Conservation (phyloP, 1,140 invertebrate genomes). For the Lasioglossum baleicum region DNA sequence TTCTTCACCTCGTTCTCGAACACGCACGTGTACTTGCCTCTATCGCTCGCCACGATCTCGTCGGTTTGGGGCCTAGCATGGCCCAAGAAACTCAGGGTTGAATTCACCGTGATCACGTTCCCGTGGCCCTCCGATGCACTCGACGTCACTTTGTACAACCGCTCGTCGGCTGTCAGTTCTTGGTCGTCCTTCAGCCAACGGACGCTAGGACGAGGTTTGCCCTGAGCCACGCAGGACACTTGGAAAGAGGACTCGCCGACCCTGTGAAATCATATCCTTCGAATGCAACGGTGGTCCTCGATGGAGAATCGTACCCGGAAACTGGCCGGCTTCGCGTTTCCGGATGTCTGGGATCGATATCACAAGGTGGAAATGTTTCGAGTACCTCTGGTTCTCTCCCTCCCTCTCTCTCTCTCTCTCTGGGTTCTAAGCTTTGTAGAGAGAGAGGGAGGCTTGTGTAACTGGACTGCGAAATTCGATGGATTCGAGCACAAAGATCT, state of each 20-base stretch:
- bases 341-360: too few relatives aligned
- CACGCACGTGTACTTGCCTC: constrained; percentile 92
- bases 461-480: too few relatives aligned
- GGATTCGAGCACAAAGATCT: too few relatives aligned
- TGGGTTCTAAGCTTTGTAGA: too few relatives aligned
- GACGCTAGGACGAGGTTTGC: constrained; percentile 91
- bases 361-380: too few relatives aligned
- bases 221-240: constrained; percentile 90
- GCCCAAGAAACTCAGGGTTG: constrained; percentile 89
- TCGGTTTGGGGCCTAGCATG: constrained; percentile 87
- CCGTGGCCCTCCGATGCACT: constrained; percentile 87
- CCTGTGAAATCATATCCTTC: constrained; percentile 69
- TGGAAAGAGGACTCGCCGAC: constrained; percentile 91
- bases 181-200: constrained; percentile 93
- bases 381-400: too few relatives aligned
- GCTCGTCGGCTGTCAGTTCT: constrained; percentile 87
- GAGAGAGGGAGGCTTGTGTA: too few relatives aligned
- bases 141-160: constrained; percentile 90
- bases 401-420: too few relatives aligned
- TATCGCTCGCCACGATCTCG: constrained; percentile 89
- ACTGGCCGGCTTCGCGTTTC: too few relatives aligned
- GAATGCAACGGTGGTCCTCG: too few relatives aligned
- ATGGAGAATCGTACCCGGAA: too few relatives aligned
- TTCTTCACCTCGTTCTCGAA: constrained; percentile 94
- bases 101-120: constrained; percentile 90